A percentile compares a stretch with the other conserved stretches of the same genome.
Evolutionary conservation across 2,888 invertebrate genomes (phyloP).

Genomic region (Lingula anatina): DNA sequence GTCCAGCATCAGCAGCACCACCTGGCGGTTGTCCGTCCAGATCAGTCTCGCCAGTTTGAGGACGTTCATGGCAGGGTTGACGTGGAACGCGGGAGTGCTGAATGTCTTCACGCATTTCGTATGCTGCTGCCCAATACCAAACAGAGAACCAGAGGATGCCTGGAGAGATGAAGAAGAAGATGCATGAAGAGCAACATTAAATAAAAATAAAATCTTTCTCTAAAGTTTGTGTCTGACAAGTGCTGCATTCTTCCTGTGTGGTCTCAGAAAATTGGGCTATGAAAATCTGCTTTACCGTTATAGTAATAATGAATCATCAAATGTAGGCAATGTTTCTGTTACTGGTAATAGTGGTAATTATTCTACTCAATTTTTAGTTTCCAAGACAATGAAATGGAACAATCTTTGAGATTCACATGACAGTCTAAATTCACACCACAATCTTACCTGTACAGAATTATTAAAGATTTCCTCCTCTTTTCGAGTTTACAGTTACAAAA

Average conservation of each 20-base stretch:
- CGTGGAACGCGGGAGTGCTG: conserved; percentile 57
- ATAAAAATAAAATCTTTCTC: too few relatives aligned
- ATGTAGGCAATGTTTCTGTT: neutral
- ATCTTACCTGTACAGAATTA: too few relatives aligned
- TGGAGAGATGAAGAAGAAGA: too few relatives aligned
- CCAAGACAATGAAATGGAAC: too few relatives aligned
- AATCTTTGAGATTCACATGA: too few relatives aligned
- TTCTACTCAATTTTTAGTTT: neutral
- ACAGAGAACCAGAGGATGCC: conserved; percentile 75
- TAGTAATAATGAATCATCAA: neutral
- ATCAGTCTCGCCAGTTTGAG: conserved; percentile 86
- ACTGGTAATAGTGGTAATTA: neutral
- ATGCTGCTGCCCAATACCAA: conserved; percentile 95
- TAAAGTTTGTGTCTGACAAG: too few relatives aligned
- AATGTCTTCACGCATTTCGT: conserved; percentile 94
- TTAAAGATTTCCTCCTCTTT: too few relatives aligned
- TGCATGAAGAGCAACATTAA: too few relatives aligned
- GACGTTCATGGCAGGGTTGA: conserved; percentile 59
- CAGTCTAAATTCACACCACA: too few relatives aligned
- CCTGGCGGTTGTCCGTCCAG: conserved; percentile 91
- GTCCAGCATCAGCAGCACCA: conserved; percentile 90
- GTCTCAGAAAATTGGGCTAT: too few relatives aligned
- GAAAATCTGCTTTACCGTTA: neutral
- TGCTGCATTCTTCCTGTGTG: too few relatives aligned
- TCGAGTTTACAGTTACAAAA: too few relatives aligned